phyloP scores from a whole-genome alignment of 2,797 vertebrate genomes.

The Distichodus sexfasciatus region DNA sequence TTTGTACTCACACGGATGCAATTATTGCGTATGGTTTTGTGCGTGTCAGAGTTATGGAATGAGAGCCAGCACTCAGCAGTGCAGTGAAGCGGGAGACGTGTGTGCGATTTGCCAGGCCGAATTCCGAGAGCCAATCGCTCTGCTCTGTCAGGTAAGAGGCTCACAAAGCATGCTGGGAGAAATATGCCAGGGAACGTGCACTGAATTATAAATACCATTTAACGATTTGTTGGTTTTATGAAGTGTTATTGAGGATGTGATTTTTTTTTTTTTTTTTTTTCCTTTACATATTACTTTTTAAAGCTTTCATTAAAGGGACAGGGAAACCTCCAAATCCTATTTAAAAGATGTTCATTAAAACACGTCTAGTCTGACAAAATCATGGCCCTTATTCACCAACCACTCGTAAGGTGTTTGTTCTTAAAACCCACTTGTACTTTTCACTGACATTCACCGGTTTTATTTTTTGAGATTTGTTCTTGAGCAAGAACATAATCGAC shows the following conservation, averaged over 20 bases:
- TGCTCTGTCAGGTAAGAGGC: constrained; percentile 88
- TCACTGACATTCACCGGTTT: too few relatives aligned
- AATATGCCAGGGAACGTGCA: neutral
- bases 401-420: too few relatives aligned
- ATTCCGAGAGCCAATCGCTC: constrained; percentile 90
- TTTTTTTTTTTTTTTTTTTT: neutral
- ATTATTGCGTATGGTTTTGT: neutral
- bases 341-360: too few relatives aligned
- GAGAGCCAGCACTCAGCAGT: constrained; percentile 92
- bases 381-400: too few relatives aligned
- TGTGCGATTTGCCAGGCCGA: constrained; percentile 96
- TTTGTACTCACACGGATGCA: too few relatives aligned
- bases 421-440: too few relatives aligned
- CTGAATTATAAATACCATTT: neutral
- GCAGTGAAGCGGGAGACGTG: constrained; percentile 90
- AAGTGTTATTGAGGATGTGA: neutral
- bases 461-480: too few relatives aligned
- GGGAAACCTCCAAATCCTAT: too few relatives aligned
- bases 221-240: neutral
- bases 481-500: too few relatives aligned
- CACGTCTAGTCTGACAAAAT: too few relatives aligned
- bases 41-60: constrained; percentile 83
- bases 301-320: too few relatives aligned
- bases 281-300: neutral
- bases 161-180: neutral